Base-by-base conservation (phyloP, 1,140 invertebrate species). In the Nasonia giraulti region DNA sequence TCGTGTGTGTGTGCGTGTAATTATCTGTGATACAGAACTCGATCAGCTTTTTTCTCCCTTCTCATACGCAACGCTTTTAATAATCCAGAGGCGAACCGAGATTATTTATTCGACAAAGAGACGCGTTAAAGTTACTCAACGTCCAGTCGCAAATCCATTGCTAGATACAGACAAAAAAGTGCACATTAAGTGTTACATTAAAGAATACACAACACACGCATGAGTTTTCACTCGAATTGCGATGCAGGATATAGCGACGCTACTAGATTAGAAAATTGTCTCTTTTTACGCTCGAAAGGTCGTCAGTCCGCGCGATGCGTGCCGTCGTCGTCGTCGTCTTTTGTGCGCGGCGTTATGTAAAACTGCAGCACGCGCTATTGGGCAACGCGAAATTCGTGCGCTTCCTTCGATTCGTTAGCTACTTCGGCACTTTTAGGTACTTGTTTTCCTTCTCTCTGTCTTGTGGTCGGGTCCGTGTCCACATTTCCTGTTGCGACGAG, bases 181-280 rank as follows among this genome's bases (percentile, higher is more conserved):
- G 40, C 40, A 44, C 2, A 11, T 44, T 2, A 23, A 23, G 23
- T 23, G 14, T 62, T 62, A n/a, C n/a, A 62, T 62, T 47, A 47
- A 47, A 8, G 44, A 2, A 12, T 12, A 12, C 44, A 2, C 44
- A 47, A 37, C 33, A 37, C 5, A 37, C 33, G 5, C 6, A 6
- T 20, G 55, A 62, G 55, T 62, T 20, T 20, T 20, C 14, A 62
- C 55, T 62, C 55, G 55, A 20, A 62, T 62, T 62, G 20, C 55
- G 7, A 62, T 62, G 55, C 55, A 7, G 3, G 17, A 62, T 20
- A 62, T 62, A 20, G 55, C 17, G 6, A 75, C 73, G 73, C 33
- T 20, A 75, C 73, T 75, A 75, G 73, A 75, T 75, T 75, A 75
- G 73, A 75, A 75, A 75, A 75, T 75, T 75, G 73, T 75, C 73